Evolutionary conservation across 2,888 invertebrate genomes (phyloP), one percentile per base, ranked within the genome.

Genomic region (Trisateles emortualis): DNA sequence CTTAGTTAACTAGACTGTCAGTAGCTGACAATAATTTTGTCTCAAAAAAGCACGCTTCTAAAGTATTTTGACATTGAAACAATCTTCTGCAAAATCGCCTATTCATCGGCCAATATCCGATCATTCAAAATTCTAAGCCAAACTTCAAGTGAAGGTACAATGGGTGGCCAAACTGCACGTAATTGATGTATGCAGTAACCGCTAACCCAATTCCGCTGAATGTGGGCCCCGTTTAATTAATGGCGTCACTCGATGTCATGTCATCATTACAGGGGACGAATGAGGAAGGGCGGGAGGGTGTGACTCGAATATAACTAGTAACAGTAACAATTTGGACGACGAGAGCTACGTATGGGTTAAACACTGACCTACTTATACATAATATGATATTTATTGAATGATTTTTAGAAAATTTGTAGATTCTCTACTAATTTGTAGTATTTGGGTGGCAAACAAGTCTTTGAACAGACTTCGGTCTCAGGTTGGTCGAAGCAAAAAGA

Each of bases 191-290:
- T 63, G 67, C 69, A 68, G 60, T 64, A 59, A 64, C 68, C 72
- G 58, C 71, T 75, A 71, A 72, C 75, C 76, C 69, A 71, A 70
- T 73, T 74, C 64, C 51, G 52, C 45, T 58, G 63, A 64, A 68
- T 72, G 65, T 63, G 70, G 59, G 54, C 63, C 64, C 52, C 68
- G 59, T 68, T 72, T 82, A 81, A 83, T 83, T 83, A 83, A 84
- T 83, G 79, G 76, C 79, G 69, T 78, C 77, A 76, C 74, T 69
- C 71, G 69, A 71, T 68, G 68, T 72, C 68, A 65, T 70, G 76
- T 74, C 74, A 66, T 64, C 76, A 74, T 74, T 71, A 70, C 58
- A 56, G 53, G 59, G 52, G 14, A 33, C 33, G 14, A 14, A 14
- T 14, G 33, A 14, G 46, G 16, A 11, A 29, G 55, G 13, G 24